phyloP scores from a whole-genome alignment of 1,140 invertebrate species.

The Ylistrum balloti region DNA sequence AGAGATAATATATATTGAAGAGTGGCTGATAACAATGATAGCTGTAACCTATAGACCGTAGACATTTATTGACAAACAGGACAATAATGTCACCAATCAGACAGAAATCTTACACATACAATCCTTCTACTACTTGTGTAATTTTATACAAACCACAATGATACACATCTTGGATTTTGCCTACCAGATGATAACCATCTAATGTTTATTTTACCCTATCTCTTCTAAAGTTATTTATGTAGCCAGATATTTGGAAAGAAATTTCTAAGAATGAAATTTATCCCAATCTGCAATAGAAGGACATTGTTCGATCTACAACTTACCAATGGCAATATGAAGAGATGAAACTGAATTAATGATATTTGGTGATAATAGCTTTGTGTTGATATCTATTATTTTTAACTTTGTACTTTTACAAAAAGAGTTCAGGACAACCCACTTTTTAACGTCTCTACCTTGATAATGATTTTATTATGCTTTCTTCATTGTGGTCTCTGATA shows the following conservation, averaged over 20 bases:
- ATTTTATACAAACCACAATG: background rate
- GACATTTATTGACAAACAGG: constrained; percentile 30
- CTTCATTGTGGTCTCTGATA: too few relatives aligned
- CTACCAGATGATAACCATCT: background rate
- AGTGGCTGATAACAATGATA: background rate
- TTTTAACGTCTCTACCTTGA: too few relatives aligned
- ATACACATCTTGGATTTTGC: background rate
- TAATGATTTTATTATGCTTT: too few relatives aligned
- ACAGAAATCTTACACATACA: background rate
- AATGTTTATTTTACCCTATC: background rate
- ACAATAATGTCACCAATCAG: background rate
- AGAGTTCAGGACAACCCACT: too few relatives aligned
- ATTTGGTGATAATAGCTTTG: too few relatives aligned
- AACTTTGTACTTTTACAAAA: too few relatives aligned
- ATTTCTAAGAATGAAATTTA: background rate
- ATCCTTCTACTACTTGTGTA: background rate
- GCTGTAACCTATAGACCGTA: background rate
- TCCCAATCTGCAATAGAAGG: too few relatives aligned
- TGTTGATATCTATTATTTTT: too few relatives aligned
- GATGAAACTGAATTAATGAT: too few relatives aligned
- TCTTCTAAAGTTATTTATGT: background rate
- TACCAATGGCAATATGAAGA: too few relatives aligned
- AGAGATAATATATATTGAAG: constrained; percentile 6
- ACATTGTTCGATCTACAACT: too few relatives aligned
- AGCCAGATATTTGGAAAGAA: background rate